These are phyloP conservation scores for Glandiceps talaboti DNA, from an alignment of 53 echinoderm and acorn worm genomes.

Conservation along the genomic window DNA sequence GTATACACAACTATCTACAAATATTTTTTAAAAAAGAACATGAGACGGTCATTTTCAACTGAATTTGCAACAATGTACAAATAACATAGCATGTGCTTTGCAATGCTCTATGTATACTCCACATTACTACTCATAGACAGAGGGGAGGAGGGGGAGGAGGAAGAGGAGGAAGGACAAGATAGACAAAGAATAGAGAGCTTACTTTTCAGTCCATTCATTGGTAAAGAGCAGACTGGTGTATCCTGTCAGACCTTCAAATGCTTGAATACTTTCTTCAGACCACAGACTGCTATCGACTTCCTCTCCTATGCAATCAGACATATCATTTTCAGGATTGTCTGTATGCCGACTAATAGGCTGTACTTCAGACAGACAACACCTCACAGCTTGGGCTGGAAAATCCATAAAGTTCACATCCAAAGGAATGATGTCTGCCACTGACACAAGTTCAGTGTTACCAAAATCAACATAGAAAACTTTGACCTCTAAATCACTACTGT, in stretches of 20 bases:
- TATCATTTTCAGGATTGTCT: not conserved
- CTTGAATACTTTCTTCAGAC: not conserved
- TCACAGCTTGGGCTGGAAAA: constrained; percentile 58
- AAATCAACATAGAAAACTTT: constrained; percentile 63
- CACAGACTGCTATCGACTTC: not conserved
- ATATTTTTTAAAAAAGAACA: too few species aligned
- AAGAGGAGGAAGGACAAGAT: too few species aligned
- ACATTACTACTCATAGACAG: too few species aligned
- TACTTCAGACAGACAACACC: constrained; percentile 54
- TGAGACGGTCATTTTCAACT: too few species aligned
- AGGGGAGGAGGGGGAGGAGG: too few species aligned
- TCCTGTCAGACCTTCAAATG: not conserved
- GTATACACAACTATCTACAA: too few species aligned
- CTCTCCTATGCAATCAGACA: not conserved
- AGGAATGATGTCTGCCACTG: constrained; percentile 27
- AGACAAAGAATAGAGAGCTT: too few species aligned
- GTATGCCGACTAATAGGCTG: constrained; percentile 3
- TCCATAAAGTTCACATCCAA: constrained; percentile 38
- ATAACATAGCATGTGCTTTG: too few species aligned
- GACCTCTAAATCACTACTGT: constrained; percentile 10
- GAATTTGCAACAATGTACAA: too few species aligned
- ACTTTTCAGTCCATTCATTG: not conserved
- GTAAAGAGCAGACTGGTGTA: not conserved
- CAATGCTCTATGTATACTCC: too few species aligned
- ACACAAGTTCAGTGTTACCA: constrained; percentile 78